Percentiles rank a stretch among this genome's conserved stretches.
phyloP scores from a whole-genome alignment of 2,797 vertebrate genomes.

The Cetoscarus ocellatus region DNA sequence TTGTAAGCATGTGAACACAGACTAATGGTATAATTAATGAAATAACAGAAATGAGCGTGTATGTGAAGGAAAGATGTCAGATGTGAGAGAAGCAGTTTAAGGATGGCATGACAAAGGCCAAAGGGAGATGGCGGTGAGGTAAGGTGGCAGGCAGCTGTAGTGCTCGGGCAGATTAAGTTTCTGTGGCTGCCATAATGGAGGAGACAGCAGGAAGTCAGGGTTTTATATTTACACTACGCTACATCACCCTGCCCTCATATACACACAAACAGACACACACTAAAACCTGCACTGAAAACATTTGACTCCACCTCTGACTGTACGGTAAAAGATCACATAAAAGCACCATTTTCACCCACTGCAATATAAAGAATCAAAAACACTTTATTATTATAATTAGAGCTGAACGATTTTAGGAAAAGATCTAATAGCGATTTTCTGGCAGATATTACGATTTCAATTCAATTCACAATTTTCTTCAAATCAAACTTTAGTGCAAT shows the following conservation, averaged over 20 bases:
- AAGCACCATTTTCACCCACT: no score
- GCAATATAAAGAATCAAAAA: no score
- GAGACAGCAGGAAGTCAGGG: conserved; percentile 79
- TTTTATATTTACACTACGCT: conserved; percentile 81
- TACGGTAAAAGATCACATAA: conserved; percentile 11
- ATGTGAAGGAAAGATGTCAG: conserved; percentile 17
- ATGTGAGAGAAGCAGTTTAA: conserved; percentile 31
- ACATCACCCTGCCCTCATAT: conserved; percentile 72
- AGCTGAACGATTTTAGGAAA: no score
- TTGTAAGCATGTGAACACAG: conserved; percentile 44
- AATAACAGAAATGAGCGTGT: conserved; percentile 13
- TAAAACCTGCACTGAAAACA: conserved; percentile 38
- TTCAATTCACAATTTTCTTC: no score
- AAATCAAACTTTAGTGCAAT: no score
- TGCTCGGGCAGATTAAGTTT: conserved; percentile 82
- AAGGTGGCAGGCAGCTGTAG: conserved; percentile 54
- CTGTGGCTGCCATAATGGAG: conserved; percentile 77
- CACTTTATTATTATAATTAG: no score
- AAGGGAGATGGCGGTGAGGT: conserved; percentile 43
- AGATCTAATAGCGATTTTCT: no score
- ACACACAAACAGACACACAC: conserved; percentile 44
- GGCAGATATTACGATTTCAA: no score
- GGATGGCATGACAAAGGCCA: conserved; percentile 35
- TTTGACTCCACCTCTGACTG: not conserved
- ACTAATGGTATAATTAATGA: conserved; percentile 62